Evolutionary conservation across 2,888 invertebrate species (phyloP).

Genomic region (Podabrus alpinus): DNA sequence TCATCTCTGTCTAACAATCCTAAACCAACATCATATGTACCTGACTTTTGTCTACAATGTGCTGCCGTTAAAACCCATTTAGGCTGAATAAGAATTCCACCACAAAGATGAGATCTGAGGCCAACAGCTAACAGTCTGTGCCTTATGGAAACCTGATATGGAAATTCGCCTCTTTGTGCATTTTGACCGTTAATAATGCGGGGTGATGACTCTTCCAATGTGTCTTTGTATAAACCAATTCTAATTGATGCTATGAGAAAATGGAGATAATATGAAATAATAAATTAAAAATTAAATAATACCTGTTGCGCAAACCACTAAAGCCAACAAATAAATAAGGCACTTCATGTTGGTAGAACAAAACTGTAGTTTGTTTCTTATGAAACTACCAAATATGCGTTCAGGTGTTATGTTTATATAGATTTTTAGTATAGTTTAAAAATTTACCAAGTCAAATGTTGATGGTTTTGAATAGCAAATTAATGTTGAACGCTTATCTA

Average conservation of each 20-base stretch:
- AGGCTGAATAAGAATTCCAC: not conserved
- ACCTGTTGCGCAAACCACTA: not conserved
- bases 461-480: not conserved
- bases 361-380: not conserved
- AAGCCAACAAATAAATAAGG: not conserved
- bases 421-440: not conserved
- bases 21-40: not conserved
- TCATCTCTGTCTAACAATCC: not conserved
- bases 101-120: not conserved
- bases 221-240: not conserved
- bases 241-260: not conserved
- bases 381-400: not conserved
- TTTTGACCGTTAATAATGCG: not conserved
- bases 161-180: not conserved
- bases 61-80: slow-evolving; percentile 1
- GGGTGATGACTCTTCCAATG: not conserved
- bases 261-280: not conserved
- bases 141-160: slow-evolving; percentile 4
- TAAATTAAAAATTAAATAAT: not conserved
- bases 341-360: not conserved
- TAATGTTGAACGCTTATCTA: no score
- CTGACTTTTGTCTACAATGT: not conserved
- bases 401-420: not conserved
- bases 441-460: not conserved
- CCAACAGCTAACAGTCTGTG: not conserved